phyloP scores from a whole-genome alignment of 2,797 vertebrate species.

The Gallinago stenura region DNA sequence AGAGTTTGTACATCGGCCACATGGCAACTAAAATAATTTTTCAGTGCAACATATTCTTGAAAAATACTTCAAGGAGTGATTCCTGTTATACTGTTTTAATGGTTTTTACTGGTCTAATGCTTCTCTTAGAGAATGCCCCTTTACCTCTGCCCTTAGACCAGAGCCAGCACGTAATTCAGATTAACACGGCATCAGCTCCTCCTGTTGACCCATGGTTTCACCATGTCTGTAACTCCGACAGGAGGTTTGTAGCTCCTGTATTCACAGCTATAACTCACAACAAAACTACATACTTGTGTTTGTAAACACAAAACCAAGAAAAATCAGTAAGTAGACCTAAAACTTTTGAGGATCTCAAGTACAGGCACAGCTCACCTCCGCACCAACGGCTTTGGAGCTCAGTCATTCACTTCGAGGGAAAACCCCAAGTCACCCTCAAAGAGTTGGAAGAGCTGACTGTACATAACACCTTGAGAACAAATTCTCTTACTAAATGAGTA shows the following conservation, averaged over 20 bases:
- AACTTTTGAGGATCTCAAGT: not conserved
- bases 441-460: not conserved
- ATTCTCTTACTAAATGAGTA: not conserved
- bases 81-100: fast-evolving
- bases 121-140: fast-evolving
- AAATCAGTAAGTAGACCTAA: not conserved
- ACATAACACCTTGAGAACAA: not conserved
- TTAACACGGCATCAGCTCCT: not conserved
- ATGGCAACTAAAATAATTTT: fast-evolving
- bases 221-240: not conserved
- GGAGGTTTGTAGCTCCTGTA: not conserved
- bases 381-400: not conserved
- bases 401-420: not conserved
- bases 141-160: not conserved
- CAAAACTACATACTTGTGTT: not conserved
- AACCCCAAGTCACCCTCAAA: not conserved
- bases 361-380: not conserved
- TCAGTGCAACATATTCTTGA: not conserved
- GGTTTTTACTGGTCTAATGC: not conserved
- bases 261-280: not conserved
- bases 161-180: not conserved
- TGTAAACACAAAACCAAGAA: not conserved
- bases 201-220: fast-evolving
- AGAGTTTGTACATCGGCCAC: not conserved
- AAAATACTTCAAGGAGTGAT: fast-evolving